Percentiles rank a stretch among this genome's conserved stretches.
Evolutionary conservation across 1,140 invertebrate species (phyloP).

Genomic region (Scaptomyza pallida): DNA sequence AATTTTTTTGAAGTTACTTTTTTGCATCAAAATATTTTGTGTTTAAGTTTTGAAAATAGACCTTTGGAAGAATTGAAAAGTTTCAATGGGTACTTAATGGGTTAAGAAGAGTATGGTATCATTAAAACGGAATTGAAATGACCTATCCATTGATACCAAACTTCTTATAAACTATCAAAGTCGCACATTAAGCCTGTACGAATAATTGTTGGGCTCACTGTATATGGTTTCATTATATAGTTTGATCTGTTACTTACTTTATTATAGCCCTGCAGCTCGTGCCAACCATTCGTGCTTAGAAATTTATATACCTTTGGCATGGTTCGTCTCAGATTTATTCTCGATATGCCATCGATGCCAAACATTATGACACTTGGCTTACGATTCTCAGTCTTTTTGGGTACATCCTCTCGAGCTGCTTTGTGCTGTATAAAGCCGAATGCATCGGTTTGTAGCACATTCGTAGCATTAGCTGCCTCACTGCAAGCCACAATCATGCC

Average conservation of each 20-base stretch:
- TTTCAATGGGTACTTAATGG: too few relatives aligned
- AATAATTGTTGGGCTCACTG: too few relatives aligned
- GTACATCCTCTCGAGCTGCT: neutral
- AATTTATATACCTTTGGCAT: constrained; percentile 61
- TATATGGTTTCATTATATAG: too few relatives aligned
- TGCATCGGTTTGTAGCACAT: constrained; percentile 56
- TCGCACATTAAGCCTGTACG: too few relatives aligned
- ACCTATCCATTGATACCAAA: too few relatives aligned
- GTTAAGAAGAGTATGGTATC: too few relatives aligned
- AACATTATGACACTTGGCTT: constrained; percentile 71
- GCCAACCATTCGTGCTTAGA: constrained; percentile 49
- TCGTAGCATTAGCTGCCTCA: constrained; percentile 39
- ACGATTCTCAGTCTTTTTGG: neutral
- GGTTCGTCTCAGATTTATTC: constrained; percentile 82
- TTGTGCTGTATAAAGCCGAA: constrained; percentile 43
- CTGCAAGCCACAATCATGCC: constrained; percentile 55
- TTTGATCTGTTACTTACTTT: constrained; percentile 39
- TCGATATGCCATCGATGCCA: constrained; percentile 67
- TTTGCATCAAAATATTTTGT: too few relatives aligned
- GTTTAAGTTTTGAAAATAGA: too few relatives aligned
- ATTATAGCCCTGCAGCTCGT: constrained; percentile 70
- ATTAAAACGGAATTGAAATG: too few relatives aligned
- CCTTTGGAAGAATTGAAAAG: too few relatives aligned
- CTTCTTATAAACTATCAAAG: too few relatives aligned
- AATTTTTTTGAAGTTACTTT: too few relatives aligned